A percentile compares a stretch with the other conserved stretches of the same genome.
Conservation (phyloP, 2,113 vertebrate genomes). For the Kryptolebias marmoratus region DNA sequence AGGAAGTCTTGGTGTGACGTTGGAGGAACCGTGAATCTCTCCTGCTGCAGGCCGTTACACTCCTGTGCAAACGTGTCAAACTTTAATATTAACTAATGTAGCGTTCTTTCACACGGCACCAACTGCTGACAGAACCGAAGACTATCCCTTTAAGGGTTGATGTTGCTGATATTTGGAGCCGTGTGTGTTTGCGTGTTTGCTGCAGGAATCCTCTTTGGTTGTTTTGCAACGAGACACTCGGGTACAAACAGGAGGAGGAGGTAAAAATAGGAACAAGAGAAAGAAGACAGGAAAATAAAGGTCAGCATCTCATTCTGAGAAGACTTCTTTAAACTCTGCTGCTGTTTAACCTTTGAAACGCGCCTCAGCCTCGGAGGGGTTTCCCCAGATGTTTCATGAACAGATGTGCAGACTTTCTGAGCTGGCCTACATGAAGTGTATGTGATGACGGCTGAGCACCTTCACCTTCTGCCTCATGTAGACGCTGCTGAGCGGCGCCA, state of each 20-base stretch:
- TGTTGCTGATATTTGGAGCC: not conserved
- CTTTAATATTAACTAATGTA: too few relatives aligned
- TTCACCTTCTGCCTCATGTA: constrained; percentile 88
- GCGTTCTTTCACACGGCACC: too few relatives aligned
- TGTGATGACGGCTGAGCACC: too few relatives aligned
- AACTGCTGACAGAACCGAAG: too few relatives aligned
- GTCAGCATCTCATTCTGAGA: not conserved
- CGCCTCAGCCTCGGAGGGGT: not conserved
- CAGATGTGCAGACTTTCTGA: too few relatives aligned
- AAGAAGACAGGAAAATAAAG: constrained; percentile 12
- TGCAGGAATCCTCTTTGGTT: not conserved
- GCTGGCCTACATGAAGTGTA: too few relatives aligned
- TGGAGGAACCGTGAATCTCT: too few relatives aligned
- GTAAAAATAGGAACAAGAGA: constrained; percentile 21
- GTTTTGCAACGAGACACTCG: not conserved
- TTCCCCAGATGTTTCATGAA: too few relatives aligned
- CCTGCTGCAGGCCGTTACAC: too few relatives aligned
- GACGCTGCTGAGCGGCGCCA: constrained; percentile 86
- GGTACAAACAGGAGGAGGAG: not conserved
- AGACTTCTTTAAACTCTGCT: not conserved
- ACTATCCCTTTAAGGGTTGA: not conserved
- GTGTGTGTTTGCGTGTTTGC: not conserved
- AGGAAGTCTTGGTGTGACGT: too few relatives aligned
- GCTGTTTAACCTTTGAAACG: constrained; percentile 30
- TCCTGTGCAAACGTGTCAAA: too few relatives aligned